Conservation (phyloP, 1,140 invertebrate genomes). For the Bombus consobrinus region DNA sequence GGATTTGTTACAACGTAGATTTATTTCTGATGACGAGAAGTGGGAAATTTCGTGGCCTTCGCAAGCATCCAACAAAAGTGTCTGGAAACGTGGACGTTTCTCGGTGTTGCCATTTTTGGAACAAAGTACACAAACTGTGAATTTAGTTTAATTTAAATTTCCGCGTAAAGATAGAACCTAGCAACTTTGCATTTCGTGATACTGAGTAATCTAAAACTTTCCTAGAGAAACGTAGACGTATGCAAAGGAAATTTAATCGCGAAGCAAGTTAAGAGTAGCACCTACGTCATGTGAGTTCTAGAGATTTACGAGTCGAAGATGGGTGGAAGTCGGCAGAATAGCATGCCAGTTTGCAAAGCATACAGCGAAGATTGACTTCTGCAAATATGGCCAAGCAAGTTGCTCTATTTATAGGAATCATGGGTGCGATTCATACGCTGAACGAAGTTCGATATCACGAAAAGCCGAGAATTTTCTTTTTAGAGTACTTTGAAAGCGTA, state of each 20-base stretch:
- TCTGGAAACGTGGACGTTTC: background rate
- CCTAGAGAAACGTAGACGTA: background rate
- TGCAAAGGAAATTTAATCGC: slow-evolving; percentile 11
- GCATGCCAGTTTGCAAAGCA: background rate
- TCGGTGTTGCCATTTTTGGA: background rate
- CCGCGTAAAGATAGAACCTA: background rate
- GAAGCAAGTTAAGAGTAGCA: background rate
- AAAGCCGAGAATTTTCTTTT: background rate
- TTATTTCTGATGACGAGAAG: background rate
- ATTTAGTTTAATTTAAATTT: slow-evolving; percentile 1
- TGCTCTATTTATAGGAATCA: slow-evolving; percentile 10
- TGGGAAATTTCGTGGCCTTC: background rate
- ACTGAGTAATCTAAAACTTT: background rate
- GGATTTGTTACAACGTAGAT: no score
- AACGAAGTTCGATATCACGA: background rate
- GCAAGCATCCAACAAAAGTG: background rate
- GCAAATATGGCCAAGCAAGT: background rate
- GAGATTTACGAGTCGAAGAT: slow-evolving; percentile 1
- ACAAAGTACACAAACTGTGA: background rate
- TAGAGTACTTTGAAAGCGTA: background rate
- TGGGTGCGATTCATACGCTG: no score
- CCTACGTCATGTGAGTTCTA: background rate
- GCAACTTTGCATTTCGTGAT: background rate
- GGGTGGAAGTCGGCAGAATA: background rate
- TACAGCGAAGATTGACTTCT: background rate